Base-by-base conservation (phyloP, 2,797 vertebrate species). In the Peromyscus attwateri region DNA sequence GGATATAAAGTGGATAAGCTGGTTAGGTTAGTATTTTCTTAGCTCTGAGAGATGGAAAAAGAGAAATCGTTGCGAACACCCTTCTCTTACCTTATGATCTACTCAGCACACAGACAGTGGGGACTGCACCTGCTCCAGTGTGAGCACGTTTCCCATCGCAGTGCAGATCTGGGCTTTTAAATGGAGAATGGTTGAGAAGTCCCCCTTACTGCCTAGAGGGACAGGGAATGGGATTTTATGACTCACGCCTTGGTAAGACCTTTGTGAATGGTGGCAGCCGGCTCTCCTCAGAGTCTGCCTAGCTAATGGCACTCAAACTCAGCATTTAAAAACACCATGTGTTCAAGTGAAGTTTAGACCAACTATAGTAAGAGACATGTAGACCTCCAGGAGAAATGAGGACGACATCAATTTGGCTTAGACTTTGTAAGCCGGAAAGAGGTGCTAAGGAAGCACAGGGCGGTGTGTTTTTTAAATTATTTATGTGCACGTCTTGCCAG, bases 11-110 rank as follows among this genome's bases (percentile, higher is more conserved):
- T 62, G 79, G 64, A 73, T 52, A 80, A 64, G 29, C 64, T 7
- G 8, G 52, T 57, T 76, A 64, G 82, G 68, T 79, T 57, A 60
- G 43, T 83, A 62, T 93, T 89, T 92, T 60, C 87, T 97, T 96
- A 95, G 89, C 83, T 73, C 83, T 87, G 40, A 66, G 87, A 68
- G 17, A 3, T 23, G 87, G 80, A 85, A 49, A 89, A 79, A 75
- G 57, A 71, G 43, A 85, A 80, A 37, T 68, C 60, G 14, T 17
- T 34, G 12, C 77, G 83, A 23, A n/a, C 52, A 82, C 12, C 85
- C 71, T 79, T 73, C 76, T 75, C 52, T 83, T 60, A 13, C 66
- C 49, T 25, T 31, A 34, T 75, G 2, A 80, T 89, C 79, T 81
- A 43, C 21, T n/a, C 0, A 55, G 82, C 46, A 9, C 17, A 52